phyloP scores from a whole-genome alignment of 2,113 vertebrate species.

The Pseudonaja textilis region DNA sequence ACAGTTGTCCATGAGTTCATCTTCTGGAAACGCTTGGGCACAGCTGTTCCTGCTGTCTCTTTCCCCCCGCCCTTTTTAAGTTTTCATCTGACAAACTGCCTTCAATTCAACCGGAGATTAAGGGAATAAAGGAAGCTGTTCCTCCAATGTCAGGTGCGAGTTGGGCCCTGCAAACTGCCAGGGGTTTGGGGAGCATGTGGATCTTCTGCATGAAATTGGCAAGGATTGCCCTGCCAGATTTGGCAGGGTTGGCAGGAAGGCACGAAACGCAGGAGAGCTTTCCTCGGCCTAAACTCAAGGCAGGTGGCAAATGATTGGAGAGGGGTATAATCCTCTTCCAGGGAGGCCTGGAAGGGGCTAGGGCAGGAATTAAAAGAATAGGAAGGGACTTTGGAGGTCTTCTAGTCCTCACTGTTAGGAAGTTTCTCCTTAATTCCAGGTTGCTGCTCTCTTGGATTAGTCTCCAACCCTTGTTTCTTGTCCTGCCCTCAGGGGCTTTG shows the following conservation, averaged over 20 bases:
- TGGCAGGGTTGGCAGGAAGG: slow-evolving; percentile 29
- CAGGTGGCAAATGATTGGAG: background rate
- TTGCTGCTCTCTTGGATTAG: no score
- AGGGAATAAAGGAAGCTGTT: slow-evolving; percentile 50
- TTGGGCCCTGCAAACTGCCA: slow-evolving; percentile 46
- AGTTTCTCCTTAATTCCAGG: no score
- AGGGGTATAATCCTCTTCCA: background rate
- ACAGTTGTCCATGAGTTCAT: slow-evolving; percentile 70
- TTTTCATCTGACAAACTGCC: background rate
- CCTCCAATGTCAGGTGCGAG: slow-evolving; percentile 62
- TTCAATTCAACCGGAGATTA: slow-evolving; percentile 49
- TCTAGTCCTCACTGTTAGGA: no score
- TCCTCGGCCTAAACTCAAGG: background rate
- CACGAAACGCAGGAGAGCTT: background rate
- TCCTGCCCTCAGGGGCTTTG: no score
- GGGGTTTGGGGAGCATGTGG: slow-evolving; percentile 52
- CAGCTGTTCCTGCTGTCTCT: slow-evolving; percentile 59
- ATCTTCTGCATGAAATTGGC: slow-evolving; percentile 48
- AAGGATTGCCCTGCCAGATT: background rate
- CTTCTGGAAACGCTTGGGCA: slow-evolving; percentile 60
- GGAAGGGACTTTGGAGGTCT: no score
- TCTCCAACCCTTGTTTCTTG: no score
- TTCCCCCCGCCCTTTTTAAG: background rate
- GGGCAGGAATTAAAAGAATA: background rate
- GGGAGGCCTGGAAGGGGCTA: background rate